A percentile compares a stretch with the other conserved stretches of the same genome.
Evolutionary conservation across 2,113 vertebrate genomes (phyloP).

Genomic region (Columbina picui): DNA sequence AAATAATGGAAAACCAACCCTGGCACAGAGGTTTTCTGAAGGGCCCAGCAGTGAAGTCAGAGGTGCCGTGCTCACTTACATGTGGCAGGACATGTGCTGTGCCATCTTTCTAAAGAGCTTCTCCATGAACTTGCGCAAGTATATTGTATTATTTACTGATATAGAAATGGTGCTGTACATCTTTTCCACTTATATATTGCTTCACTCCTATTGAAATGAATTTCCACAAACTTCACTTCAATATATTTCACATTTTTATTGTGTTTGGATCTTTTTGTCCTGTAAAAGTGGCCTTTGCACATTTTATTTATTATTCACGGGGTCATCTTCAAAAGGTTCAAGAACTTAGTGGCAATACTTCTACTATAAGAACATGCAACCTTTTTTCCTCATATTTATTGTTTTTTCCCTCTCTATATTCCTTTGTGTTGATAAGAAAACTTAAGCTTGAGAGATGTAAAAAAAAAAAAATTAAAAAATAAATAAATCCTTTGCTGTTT

Average conservation of each 20-base stretch:
- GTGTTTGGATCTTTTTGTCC: constrained; percentile 29
- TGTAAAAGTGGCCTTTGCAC: constrained; percentile 35
- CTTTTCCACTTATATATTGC: not conserved
- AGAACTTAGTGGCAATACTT: not conserved
- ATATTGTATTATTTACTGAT: not conserved
- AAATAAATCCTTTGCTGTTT: not conserved
- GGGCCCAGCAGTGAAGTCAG: not conserved
- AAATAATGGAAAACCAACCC: not conserved
- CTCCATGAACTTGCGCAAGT: not conserved
- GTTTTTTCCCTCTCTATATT: not conserved
- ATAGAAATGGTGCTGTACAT: not conserved
- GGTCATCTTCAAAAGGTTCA: constrained; percentile 46
- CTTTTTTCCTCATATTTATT: not conserved
- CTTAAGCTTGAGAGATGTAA: not conserved
- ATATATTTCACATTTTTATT: constrained; percentile 52
- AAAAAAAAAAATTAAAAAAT: not conserved
- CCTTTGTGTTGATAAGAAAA: constrained; percentile 28
- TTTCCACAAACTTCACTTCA: constrained; percentile 12
- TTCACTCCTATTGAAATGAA: constrained; percentile 20
- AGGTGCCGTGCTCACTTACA: not conserved
- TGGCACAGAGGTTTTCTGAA: too few species aligned
- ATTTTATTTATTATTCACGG: constrained; percentile 30
- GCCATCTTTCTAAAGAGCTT: not conserved
- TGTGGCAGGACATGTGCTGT: fast-evolving
- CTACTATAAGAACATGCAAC: not conserved